Evolutionary conservation across 2,888 invertebrate species (phyloP), one percentile per base, ranked within the genome.

Genomic region (Plemyria rubiginata): DNA sequence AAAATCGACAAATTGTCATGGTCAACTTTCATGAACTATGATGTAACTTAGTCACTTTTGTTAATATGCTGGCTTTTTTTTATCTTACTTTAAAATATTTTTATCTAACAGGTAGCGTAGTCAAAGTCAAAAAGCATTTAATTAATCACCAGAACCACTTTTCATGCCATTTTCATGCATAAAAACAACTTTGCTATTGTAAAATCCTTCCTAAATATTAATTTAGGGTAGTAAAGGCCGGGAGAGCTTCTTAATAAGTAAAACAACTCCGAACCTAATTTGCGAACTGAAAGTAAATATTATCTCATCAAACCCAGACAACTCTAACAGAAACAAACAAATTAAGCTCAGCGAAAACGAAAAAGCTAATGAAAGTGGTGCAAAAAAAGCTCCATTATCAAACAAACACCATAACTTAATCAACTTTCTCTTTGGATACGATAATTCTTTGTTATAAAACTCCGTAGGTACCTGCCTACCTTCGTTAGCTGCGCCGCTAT

Each of bases 351-450:
- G 29, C 28, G 51, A 22, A 52, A 58, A 15, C 40, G 41, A 41
- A 54, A 53, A 52, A 16, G 4, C n/a, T 43, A 45, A 59, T 43
- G 51, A 62, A 60, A 60, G 53, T 58, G 45, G 49, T 45, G 43
- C 46, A 54, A 58, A 62, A 53, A 60, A 60, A 43, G 7, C 32
- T 29, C 52, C 49, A 45, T 49, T 58, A 38, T 36, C 56, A 55
- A 62, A 53, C 49, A 59, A 59, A 55, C 54, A 57, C 67, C 66
- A 55, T 65, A 71, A 67, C 62, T 70, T 66, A 62, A 71, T 70
- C 64, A 72, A 75, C 81, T 82, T 79, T 84, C 82, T 78, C 77
- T 62, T 68, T 60, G 71, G 65, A 72, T 68, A 66, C 54, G 59
- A 66, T 66, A 65, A 58, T 61, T 69, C 75, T 74, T 64, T 68